Evolutionary conservation across 2,797 vertebrate genomes (phyloP).

Genomic region (Lepilemur septentrionalis): DNA sequence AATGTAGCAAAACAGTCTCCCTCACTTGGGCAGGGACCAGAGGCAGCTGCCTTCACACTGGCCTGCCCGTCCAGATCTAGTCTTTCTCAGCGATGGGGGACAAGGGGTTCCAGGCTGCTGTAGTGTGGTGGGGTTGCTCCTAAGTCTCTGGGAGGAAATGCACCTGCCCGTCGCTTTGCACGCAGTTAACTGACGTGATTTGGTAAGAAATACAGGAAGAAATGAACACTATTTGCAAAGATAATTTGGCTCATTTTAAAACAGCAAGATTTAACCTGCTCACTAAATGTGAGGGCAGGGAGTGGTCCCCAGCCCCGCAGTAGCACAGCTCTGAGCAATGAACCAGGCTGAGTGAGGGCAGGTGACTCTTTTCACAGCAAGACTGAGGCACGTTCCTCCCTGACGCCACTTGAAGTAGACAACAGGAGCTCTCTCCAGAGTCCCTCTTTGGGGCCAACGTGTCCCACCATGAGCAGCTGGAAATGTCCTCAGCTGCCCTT

Average conservation of each 20-base stretch:
- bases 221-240: neutral
- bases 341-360: fast-evolving
- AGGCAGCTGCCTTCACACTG: too few relatives aligned
- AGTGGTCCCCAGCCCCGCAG: neutral
- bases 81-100: too few relatives aligned
- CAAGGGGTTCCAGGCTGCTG: neutral
- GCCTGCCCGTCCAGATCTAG: neutral
- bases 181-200: too few relatives aligned
- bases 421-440: neutral
- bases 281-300: neutral
- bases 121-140: neutral
- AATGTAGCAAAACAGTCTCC: neutral
- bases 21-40: neutral
- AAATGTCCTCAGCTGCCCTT: neutral
- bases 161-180: neutral
- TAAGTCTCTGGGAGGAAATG: neutral
- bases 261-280: neutral
- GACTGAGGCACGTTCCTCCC: neutral
- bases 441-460: neutral
- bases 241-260: neutral
- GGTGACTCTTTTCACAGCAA: too few relatives aligned
- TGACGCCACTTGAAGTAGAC: neutral
- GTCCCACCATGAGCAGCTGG: neutral
- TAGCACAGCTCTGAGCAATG: neutral
- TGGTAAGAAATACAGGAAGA: neutral